phyloP scores from a whole-genome alignment of 2,797 vertebrate genomes.

The Stomatorhinus walkeri region DNA sequence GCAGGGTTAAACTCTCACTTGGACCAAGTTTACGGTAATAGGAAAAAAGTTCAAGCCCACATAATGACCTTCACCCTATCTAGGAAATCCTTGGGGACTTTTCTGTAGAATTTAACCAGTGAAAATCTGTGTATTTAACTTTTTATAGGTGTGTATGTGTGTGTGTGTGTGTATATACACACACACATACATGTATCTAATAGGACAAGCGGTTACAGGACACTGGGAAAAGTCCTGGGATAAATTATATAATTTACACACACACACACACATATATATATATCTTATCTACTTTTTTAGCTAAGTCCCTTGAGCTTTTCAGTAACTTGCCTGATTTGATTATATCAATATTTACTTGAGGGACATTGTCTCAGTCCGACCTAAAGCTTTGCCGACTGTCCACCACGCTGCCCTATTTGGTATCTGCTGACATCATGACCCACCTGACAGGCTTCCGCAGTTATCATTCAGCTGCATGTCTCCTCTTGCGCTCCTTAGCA shows the following conservation, averaged over 20 bases:
- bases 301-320: not conserved
- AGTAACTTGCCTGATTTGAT: not conserved
- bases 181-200: not conserved
- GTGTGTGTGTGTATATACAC: not conserved
- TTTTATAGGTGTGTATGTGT: not conserved
- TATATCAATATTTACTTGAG: not conserved
- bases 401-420: not conserved
- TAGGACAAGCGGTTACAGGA: not conserved
- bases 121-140: not conserved
- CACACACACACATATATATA: not conserved
- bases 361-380: not conserved
- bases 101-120: not conserved
- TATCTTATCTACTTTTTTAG: not conserved
- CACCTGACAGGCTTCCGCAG: not conserved
- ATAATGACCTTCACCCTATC: not conserved
- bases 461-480: not conserved
- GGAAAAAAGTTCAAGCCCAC: not conserved
- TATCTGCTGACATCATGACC: not conserved
- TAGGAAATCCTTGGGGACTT: not conserved
- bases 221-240: not conserved
- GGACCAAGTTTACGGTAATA: not conserved
- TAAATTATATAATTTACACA: not conserved
- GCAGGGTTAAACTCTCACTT: not conserved
- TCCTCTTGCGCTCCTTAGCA: not conserved
- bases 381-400: not conserved